Percentiles rank a stretch among this genome's conserved stretches.
Conservation (phyloP, 2,888 invertebrate species). For the Ophion ventricosus region DNA sequence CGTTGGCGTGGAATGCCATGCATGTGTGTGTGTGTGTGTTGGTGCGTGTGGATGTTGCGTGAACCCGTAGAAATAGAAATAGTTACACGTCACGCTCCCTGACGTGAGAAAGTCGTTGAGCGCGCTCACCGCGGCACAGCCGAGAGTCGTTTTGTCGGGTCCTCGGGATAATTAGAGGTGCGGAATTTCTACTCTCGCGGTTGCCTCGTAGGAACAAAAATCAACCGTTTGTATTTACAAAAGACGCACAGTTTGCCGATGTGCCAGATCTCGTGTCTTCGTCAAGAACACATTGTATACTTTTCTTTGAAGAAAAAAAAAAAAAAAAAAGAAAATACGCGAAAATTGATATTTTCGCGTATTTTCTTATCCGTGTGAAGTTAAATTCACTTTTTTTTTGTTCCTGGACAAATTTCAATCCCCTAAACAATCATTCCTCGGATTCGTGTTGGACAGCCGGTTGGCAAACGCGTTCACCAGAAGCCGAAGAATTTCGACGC, state of each 20-base stretch:
- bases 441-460: slow-evolving; percentile 29
- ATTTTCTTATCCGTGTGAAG: background rate
- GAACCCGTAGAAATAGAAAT: slow-evolving; percentile 56
- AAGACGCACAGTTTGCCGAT: slow-evolving; percentile 60
- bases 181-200: slow-evolving; percentile 66
- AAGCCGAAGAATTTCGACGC: slow-evolving; percentile 65
- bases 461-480: slow-evolving; percentile 24
- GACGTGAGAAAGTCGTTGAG: slow-evolving; percentile 75
- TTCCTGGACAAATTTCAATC: slow-evolving; percentile 32
- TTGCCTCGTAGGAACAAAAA: slow-evolving; percentile 42
- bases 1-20: slow-evolving; percentile 10
- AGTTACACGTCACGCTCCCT: slow-evolving; percentile 67
- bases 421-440: slow-evolving; percentile 29
- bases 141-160: slow-evolving; percentile 63
- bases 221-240: slow-evolving; percentile 60
- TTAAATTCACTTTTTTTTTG: slow-evolving; percentile 14
- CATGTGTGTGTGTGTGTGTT: background rate
- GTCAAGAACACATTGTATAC: slow-evolving; percentile 55
- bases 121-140: slow-evolving; percentile 21
- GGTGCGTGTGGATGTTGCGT: background rate
- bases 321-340: slow-evolving; percentile 6
- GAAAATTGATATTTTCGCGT: slow-evolving; percentile 21
- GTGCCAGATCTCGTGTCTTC: slow-evolving; percentile 45
- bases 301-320: slow-evolving; percentile 12
- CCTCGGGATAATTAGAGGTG: slow-evolving; percentile 68